A percentile compares a stretch with the other conserved stretches of the same genome.
phyloP scores from a whole-genome alignment of 2,113 vertebrate genomes.

The Cyprinodon variegatus region DNA sequence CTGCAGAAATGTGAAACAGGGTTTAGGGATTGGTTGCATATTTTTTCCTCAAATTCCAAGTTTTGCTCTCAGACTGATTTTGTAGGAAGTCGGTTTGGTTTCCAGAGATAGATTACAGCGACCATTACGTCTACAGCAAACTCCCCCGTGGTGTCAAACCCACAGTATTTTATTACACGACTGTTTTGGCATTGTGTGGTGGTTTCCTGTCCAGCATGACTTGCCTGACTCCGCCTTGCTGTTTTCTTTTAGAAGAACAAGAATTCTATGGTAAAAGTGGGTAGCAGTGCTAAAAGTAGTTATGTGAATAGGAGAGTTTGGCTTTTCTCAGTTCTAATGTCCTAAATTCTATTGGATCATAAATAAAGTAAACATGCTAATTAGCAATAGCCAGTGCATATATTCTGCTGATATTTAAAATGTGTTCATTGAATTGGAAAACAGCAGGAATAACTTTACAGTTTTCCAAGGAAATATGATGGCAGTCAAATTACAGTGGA shows the following conservation, averaged over 20 bases:
- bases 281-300: background rate
- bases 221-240: background rate
- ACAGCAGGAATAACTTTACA: no score
- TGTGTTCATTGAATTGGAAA: no score
- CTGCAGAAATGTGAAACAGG: background rate
- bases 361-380: background rate
- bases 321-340: background rate
- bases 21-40: constrained; percentile 3
- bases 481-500: no score
- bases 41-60: background rate
- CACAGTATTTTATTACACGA: background rate
- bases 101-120: background rate
- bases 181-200: constrained; percentile 1
- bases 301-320: background rate
- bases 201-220: constrained; percentile 1
- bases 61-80: background rate
- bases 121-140: constrained; percentile 3
- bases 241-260: background rate
- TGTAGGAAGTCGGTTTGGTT: background rate
- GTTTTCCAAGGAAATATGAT: no score
- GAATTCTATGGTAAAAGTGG: background rate
- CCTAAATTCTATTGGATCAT: no score
- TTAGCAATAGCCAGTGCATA: no score
- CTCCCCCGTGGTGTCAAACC: constrained; percentile 6
- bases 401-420: no score